Evolutionary conservation across 1,140 invertebrate species (phyloP), one percentile per base, ranked within the genome.

Genomic region (Magallana ariakensis): DNA sequence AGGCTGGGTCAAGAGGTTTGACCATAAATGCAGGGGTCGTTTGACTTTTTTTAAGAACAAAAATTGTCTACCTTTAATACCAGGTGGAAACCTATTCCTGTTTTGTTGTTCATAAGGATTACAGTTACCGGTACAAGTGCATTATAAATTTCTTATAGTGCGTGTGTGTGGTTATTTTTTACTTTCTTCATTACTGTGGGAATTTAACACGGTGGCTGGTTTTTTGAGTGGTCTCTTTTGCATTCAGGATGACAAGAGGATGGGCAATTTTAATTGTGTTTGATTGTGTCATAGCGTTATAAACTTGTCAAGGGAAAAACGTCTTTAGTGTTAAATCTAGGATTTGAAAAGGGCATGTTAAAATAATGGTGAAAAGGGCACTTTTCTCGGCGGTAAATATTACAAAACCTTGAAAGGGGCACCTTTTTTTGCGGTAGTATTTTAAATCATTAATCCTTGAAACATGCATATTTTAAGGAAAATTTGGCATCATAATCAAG

Each of bases 1-100:
- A 13, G 66, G 66, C 22, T 22, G 66, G 66, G 66, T 75, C 66
- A 75, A 75, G 66, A 13, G 26, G 66, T 75, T 75, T 75, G 66
- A 75, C 66, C 66, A 75, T 10, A 26, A 26, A 26, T 7, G 33
- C 13, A 75, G 66, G 33, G 33, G 22, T 26, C 66, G 13, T 26
- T 75, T 75, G 13, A 75, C 11, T 26, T 75, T 75, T 75, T 26
- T 46, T 5, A 4, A 46, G 5, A 46, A 33, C 2, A 46, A 75
- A 75, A 46, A 46, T 46, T 75, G 22, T n/a, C 22, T 75, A 75
- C 19, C 66, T 46, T 46, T 46, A 4, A 46, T 46, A 46, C 33
- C 33, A 46, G 33, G 33, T 46, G 22, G 9, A 33, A 13, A 75
- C 22, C 19, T 26, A 0, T 22, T 70, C 62, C 62, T 22, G 66